Percentiles rank a stretch among this genome's conserved stretches.
Conservation (phyloP, 2,113 vertebrate species). For the Harpagus bidentatus region DNA sequence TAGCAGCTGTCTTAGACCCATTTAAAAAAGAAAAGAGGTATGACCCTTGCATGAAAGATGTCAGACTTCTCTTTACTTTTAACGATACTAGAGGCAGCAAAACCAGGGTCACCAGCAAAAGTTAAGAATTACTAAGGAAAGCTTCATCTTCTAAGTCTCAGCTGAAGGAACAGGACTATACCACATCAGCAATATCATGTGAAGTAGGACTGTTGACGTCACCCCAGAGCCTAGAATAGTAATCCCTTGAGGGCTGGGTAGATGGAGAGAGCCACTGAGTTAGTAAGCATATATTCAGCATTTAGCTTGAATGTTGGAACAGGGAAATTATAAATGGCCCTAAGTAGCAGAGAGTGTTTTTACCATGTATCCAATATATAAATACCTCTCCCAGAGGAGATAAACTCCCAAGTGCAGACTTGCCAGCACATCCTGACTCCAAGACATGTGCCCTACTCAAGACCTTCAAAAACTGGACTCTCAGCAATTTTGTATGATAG, state of each 20-base stretch:
- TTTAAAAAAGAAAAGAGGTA: not conserved
- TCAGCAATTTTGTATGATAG: not conserved
- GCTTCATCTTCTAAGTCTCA: not conserved
- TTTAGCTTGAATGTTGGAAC: constrained; percentile 6
- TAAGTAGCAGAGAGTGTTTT: constrained; percentile 45
- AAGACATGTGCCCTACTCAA: not conserved
- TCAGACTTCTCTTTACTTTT: not conserved
- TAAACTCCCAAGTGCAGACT: constrained; percentile 14
- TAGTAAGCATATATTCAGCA: constrained; percentile 30
- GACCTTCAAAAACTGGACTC: not conserved
- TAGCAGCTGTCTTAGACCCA: not conserved
- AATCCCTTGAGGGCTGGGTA: not conserved
- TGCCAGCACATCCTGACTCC: not conserved
- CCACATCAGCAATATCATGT: not conserved
- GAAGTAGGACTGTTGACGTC: not conserved
- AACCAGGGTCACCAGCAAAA: not conserved
- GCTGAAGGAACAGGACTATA: not conserved
- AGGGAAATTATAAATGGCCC: constrained; percentile 14
- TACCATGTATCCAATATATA: constrained; percentile 16
- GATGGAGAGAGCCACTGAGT: not conserved
- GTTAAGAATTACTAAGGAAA: not conserved
- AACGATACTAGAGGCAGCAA: not conserved
- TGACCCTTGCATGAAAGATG: not conserved
- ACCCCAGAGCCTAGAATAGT: constrained; percentile 24
- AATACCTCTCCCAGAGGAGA: constrained; percentile 31